Evolutionary conservation across 1,140 invertebrate species (phyloP), one percentile per base, ranked within the genome.

Genomic region (Eueides isabella): DNA sequence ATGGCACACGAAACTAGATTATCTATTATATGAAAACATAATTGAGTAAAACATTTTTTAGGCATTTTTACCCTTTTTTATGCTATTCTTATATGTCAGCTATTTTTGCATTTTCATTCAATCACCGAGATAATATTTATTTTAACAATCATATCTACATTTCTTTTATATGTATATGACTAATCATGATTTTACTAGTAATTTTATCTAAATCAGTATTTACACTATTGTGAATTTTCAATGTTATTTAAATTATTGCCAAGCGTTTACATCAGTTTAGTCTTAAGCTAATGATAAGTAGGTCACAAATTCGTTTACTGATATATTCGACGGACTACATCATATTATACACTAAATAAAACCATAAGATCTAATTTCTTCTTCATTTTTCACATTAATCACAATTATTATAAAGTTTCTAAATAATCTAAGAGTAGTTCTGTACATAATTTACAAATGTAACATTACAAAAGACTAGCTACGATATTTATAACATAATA

Each of bases 261-360:
- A 92, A 92, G 90, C 89, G 88, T 90, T 90, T 79, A 83, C 80
- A 88, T 86, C 82, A 78, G 76, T 79, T 83, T 75, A 81, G 76
- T 74, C 89, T 90, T 90, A 92, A 61, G 72, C 90, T 92, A 92
- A 84, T 92, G 91, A 92, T 92, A 89, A 74, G 61, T 70, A 70
- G 81, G 77, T 85, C 91, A 89, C 85, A 92, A 91, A 91, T 92
- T 92, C 89, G 88, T 86, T 86, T 83, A 87, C 84, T 85, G 87
- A 92, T 90, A 92, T 90, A 91, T 87, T 85, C 91, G 85, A 87
- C 85, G 86, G 90, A 92, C 80, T 84, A 86, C 85, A 90, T 89
- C 83, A 89, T 30, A 85, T 88, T 82, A 86, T 85, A 83, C 89
- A 87, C 84, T 84, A 85, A 85, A 83, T 84, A 85, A 83, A 77